These are phyloP conservation scores for Papilio dardanus DNA, from an alignment of 1,140 invertebrate genomes.

Conservation along the genomic window DNA sequence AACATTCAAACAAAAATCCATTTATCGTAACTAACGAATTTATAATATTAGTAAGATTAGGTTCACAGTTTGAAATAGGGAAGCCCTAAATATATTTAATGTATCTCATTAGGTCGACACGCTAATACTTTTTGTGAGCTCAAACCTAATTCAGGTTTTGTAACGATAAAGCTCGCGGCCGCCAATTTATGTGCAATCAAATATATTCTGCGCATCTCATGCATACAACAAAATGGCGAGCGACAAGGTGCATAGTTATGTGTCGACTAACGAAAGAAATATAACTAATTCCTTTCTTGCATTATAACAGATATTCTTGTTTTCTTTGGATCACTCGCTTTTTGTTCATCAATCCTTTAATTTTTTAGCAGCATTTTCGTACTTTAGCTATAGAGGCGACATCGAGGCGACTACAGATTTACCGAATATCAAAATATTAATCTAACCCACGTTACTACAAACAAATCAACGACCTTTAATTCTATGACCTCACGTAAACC, in stretches of 20 bases:
- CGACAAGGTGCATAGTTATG: too few relatives aligned
- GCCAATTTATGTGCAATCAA: conserved; percentile 15
- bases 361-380: too few relatives aligned
- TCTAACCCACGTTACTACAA: not conserved
- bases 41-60: not conserved
- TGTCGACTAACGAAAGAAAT: too few relatives aligned
- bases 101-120: not conserved
- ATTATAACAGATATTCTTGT: too few relatives aligned
- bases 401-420: too few relatives aligned
- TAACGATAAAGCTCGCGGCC: conserved; percentile 25
- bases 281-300: too few relatives aligned
- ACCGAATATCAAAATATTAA: not conserved
- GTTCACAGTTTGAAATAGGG: not conserved
- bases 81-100: conserved; percentile 19
- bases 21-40: not conserved
- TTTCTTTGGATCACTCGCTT: too few relatives aligned
- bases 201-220: not conserved
- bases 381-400: too few relatives aligned
- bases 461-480: conserved; percentile 23
- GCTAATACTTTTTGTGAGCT: conserved; percentile 29
- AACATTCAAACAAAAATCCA: not conserved
- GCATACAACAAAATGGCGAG: not conserved
- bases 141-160: conserved; percentile 16
- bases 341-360: too few relatives aligned
- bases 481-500: not conserved